These are phyloP conservation scores for Pristionchus mayeri DNA, from an alignment of 2,888 invertebrate genomes.

Conservation along the genomic window DNA sequence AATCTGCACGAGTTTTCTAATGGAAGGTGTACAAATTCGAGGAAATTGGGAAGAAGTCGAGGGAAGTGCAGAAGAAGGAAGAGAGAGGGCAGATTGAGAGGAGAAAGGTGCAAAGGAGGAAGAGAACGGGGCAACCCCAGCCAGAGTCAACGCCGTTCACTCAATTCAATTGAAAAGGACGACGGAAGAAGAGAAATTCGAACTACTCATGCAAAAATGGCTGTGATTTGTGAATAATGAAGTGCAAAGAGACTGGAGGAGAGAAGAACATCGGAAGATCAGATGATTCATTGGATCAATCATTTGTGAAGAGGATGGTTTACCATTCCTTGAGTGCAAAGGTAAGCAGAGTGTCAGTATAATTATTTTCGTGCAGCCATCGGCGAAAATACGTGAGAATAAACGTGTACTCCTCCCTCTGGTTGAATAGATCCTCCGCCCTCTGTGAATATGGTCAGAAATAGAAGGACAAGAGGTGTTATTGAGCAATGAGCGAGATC, in stretches of 20 bases:
- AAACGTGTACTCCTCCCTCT: background rate
- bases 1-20: too few species aligned
- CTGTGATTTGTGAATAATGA: background rate
- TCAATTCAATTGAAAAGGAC: constrained; percentile 7
- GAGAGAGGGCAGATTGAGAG: too few species aligned
- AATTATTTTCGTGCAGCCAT: background rate
- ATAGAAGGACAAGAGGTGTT: background rate
- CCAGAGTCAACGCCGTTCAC: background rate
- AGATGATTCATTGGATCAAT: too few species aligned
- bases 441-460: background rate
- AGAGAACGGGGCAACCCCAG: background rate
- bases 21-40: too few species aligned
- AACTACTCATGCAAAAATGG: background rate
- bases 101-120: background rate
- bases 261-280: background rate
- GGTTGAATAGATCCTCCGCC: background rate
- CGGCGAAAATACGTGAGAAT: background rate
- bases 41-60: background rate
- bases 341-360: background rate
- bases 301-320: too few species aligned
- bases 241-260: background rate
- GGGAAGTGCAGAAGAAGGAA: too few species aligned
- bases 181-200: background rate
- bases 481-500: background rate
- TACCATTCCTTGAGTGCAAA: too few species aligned